Conservation (phyloP, 2,113 vertebrate genomes). For the Sialia sialis region DNA sequence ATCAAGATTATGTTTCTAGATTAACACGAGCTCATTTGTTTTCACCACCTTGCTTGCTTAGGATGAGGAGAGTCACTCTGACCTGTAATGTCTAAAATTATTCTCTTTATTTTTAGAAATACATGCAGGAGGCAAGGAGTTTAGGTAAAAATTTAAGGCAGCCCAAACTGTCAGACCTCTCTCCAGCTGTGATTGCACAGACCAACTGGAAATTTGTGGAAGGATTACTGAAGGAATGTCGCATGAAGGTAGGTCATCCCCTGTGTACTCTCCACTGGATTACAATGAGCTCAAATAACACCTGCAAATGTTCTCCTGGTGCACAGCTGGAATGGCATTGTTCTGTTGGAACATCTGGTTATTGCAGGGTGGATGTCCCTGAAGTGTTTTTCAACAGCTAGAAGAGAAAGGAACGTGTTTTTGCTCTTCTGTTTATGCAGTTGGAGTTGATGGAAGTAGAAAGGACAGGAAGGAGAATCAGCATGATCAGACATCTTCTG, state of each 20-base stretch:
- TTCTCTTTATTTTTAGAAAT: conserved; percentile 79
- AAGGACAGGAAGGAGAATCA: neutral
- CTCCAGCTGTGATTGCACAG: conserved; percentile 88
- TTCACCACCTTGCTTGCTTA: conserved; percentile 22
- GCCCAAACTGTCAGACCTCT: conserved; percentile 90
- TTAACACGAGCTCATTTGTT: neutral
- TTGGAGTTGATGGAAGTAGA: neutral
- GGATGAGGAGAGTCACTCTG: neutral
- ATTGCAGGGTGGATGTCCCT: neutral
- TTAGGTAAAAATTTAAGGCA: conserved; percentile 89
- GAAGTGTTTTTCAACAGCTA: neutral
- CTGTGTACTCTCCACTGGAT: neutral
- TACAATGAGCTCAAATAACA: neutral
- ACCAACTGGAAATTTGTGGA: conserved; percentile 96
- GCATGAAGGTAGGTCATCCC: conserved; percentile 84
- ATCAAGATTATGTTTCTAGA: neutral
- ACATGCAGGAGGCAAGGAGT: conserved; percentile 84
- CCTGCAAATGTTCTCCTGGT: neutral
- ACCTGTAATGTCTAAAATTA: conserved; percentile 22
- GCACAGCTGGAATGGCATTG: neutral
- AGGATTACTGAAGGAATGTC: conserved; percentile 93
- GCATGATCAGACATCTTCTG: neutral
- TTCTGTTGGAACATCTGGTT: neutral
- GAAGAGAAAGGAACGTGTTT: neutral
- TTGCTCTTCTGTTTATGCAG: neutral